phyloP scores from a whole-genome alignment of 2,888 invertebrate genomes.

The Lycia hirtaria region DNA sequence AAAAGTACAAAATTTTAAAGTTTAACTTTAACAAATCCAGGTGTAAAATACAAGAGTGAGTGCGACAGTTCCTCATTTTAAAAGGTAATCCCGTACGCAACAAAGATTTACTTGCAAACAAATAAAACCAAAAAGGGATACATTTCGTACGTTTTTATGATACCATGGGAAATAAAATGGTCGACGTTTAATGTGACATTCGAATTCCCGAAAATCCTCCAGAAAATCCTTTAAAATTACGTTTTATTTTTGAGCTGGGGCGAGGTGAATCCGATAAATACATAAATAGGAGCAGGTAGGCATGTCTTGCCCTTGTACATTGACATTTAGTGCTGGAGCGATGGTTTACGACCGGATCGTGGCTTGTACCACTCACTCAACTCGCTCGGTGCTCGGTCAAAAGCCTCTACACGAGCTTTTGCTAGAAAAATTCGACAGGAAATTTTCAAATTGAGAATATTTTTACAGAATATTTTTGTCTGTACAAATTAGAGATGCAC shows the following conservation, averaged over 20 bases:
- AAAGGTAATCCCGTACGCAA: constrained; percentile 31
- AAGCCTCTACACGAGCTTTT: constrained; percentile 36
- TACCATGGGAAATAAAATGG: constrained; percentile 36
- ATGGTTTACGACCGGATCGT: constrained; percentile 63
- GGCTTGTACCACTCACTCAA: constrained; percentile 35
- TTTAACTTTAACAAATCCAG: background rate
- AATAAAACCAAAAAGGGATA: constrained; percentile 37
- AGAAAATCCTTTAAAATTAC: constrained; percentile 36
- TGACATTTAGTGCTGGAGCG: constrained; percentile 72
- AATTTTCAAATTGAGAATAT: constrained; percentile 5
- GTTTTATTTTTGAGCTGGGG: constrained; percentile 30
- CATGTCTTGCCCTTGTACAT: constrained; percentile 55
- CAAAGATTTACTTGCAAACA: constrained; percentile 36
- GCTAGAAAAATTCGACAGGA: constrained; percentile 16
- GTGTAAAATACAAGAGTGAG: constrained; percentile 16
- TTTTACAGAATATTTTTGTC: background rate
- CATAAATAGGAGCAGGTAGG: constrained; percentile 23
- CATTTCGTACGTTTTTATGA: constrained; percentile 36
- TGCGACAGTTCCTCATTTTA: constrained; percentile 25
- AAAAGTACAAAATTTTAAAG: too few species aligned
- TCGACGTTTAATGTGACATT: constrained; percentile 36
- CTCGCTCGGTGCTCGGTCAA: constrained; percentile 24
- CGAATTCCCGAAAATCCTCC: constrained; percentile 33
- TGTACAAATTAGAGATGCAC: background rate
- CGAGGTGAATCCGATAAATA: constrained; percentile 26